Percentiles rank a stretch among this genome's conserved stretches.
Conservation (phyloP, 2,797 vertebrate species). For the Rhyacichthys aspro region DNA sequence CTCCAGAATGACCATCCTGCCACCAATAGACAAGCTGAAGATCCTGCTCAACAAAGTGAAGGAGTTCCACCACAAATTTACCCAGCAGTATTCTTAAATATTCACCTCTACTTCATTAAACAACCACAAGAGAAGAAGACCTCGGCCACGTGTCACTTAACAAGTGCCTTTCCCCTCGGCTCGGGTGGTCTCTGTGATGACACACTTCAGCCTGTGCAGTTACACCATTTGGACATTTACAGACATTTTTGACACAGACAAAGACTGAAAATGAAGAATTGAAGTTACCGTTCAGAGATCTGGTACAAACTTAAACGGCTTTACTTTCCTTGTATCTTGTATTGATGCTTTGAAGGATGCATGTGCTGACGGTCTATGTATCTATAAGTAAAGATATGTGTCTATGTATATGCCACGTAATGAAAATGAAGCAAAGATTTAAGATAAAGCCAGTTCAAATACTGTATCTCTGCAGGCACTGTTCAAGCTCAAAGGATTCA, state of each 20-base stretch:
- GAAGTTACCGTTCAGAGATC: conserved; percentile 12
- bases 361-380: conserved; percentile 32
- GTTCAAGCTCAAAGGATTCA: conserved; percentile 21
- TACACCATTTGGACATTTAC: conserved; percentile 32
- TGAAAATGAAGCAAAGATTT: conserved; percentile 4
- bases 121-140: conserved; percentile 25
- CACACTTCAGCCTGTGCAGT: conserved; percentile 44
- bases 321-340: conserved; percentile 16
- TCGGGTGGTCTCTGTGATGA: conserved; percentile 61
- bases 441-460: conserved; percentile 11
- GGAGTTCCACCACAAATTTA: conserved; percentile 87
- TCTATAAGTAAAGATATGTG: conserved; percentile 31
- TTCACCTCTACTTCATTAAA: neutral
- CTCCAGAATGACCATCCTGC: conserved; percentile 92
- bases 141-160: conserved; percentile 43
- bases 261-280: conserved; percentile 29
- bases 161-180: conserved; percentile 67
- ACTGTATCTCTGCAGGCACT: conserved; percentile 42
- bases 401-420: conserved; percentile 26
- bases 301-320: conserved; percentile 6
- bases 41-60: conserved; percentile 86
- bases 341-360: conserved; percentile 32
- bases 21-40: conserved; percentile 85
- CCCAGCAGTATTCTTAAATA: conserved; percentile 81
- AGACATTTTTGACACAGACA: conserved; percentile 22